A percentile compares a stretch with the other conserved stretches of the same genome.
phyloP scores from a whole-genome alignment of 2,797 vertebrate genomes.

The Corythornis leucogaster region DNA sequence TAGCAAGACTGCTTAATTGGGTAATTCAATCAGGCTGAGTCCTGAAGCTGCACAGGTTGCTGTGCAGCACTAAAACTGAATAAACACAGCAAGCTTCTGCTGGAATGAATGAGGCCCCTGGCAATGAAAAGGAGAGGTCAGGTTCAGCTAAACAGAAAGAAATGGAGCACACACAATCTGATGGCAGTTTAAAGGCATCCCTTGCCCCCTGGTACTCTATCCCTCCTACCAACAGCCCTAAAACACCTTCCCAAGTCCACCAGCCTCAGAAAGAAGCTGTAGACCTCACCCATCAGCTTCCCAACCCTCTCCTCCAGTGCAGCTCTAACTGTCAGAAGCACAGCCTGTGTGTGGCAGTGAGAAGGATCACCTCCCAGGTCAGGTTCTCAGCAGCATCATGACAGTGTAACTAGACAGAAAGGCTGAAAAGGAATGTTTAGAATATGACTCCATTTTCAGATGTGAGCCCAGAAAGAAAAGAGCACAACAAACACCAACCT shows the following conservation, averaged over 20 bases:
- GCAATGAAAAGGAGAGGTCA: neutral
- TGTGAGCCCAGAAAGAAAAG: conserved; percentile 13
- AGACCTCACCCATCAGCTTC: neutral
- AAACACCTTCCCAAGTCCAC: neutral
- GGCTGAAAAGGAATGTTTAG: neutral
- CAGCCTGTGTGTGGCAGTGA: neutral
- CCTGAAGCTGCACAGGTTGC: conserved; percentile 30
- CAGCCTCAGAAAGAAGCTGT: neutral
- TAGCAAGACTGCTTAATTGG: neutral
- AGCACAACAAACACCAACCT: neutral
- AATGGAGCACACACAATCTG: neutral
- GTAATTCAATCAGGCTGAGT: conserved; percentile 44
- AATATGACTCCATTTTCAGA: neutral
- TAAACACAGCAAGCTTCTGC: conserved; percentile 1
- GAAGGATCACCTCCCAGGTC: neutral
- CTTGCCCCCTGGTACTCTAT: neutral
- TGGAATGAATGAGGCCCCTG: conserved; percentile 1
- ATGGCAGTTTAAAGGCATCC: neutral
- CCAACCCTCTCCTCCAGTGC: neutral
- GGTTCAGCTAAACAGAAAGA: neutral
- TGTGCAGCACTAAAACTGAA: neutral
- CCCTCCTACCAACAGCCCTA: neutral
- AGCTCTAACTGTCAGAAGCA: neutral
- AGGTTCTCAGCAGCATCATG: neutral
- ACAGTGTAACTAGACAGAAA: neutral